Base-by-base conservation (phyloP, 64 coral and sea anemone genomes). In the Dendronephthya gigantea region DNA sequence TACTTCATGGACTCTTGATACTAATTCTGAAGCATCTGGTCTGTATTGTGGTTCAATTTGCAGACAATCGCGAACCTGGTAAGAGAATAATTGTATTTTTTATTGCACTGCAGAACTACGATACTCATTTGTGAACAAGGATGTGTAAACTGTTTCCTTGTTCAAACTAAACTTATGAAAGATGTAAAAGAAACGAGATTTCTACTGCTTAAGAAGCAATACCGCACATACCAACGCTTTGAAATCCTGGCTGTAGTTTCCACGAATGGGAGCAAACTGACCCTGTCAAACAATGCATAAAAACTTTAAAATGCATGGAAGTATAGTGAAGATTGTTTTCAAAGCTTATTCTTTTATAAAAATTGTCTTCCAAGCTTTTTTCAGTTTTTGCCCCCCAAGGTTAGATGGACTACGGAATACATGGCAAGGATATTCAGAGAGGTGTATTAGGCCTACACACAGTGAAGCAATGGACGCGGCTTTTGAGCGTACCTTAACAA, bases 181-280 rank as follows among this genome's bases (percentile, higher is more conserved):
- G n/a, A n/a, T n/a, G n/a, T n/a, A n/a, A n/a, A 45, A 11, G 41
- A 11, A 45, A 45, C 41, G 41, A 45, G 13, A 39, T n/a, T 79
- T 19, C 32, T 79, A 29, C 36, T 3, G 68, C 10, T 33, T 13
- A 74, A 74, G 23, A 52, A 36, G 12, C 19, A 79, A 4, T 75
- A 48, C 16, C 11, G 41, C 83, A 92, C 94, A 55, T 84, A 96
- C 94, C 88, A 96, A 76, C 11, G 62, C 35, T 86, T 91, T 92
- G 55, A 96, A 96, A 56, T 96, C 94, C 65, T 91, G 86, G 58
- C 84, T 90, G 49, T 96, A 96, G 38, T 96, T 96, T 45, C 94
- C 94, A 84, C 94, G 85, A 43, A 96, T 96, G 82, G 94, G 94
- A 19, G 94, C 94, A 90, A 96, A 96, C 65, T 96, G 94, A 48